Base-by-base conservation (phyloP, 2,797 vertebrate species). In the Nyctalus aviator region DNA sequence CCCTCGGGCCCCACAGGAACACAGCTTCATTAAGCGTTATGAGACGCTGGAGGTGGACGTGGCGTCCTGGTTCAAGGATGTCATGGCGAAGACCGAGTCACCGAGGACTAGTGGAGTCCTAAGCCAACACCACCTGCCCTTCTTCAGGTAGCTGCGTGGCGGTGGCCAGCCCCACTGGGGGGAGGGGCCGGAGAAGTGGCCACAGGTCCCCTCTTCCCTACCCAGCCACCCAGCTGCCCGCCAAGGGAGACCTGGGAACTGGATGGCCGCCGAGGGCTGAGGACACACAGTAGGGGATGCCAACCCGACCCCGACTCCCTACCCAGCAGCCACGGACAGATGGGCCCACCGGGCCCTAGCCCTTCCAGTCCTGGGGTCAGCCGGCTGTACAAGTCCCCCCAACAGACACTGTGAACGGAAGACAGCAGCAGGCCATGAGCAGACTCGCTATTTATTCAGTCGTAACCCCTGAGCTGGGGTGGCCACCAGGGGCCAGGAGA, bases 51-150 rank as follows among this genome's bases (percentile, higher is more conserved):
- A 99, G 71, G 99, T 99, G 96, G 99, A 99, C 4, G 99, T 99
- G 96, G 99, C 99, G 0, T 99, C 99, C 81, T 99, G 99, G 99
- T 99, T 99, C 97, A 99, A 99, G 98, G 98, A 99, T 2, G 99
- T 99, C 97, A 99, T 99, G 99, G 99, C 99, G 94, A 98, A 98
- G 97, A 99, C 99, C 1, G 99, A 99, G 98, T 99, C 99, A 1
- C 99, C 99, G 0, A 99, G 99, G 97, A 99, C 99, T 93, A 99
- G 99, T 92, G 98, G 99, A 96, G 99, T 98, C 98, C 99, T 99
- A 98, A 99, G 98, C 98, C 99, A 98, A 18, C 98, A 99, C 97
- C 99, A 99, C 97, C 98, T 99, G 95, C 99, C 99, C 15, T 99
- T 99, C 98, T 99, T 99, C 98, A 99, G 99, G 99, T 99, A 99